Evolutionary conservation across 2,797 vertebrate species (phyloP).

Genomic region (Trichosurus vulpecula): DNA sequence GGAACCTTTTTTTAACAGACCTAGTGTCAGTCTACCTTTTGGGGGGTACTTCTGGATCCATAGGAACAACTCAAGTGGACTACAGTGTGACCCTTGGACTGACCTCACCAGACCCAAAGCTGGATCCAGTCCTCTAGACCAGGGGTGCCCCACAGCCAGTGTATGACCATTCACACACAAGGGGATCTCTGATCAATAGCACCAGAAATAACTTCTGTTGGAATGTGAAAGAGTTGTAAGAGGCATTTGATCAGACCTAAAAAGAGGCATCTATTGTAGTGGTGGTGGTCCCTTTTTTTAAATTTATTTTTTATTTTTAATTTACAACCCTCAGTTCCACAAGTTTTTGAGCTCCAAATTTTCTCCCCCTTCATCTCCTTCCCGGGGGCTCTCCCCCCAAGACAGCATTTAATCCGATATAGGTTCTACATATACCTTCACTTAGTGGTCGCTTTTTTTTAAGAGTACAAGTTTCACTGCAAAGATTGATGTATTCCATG

Average conservation of each 20-base stretch:
- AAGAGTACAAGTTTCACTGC: not conserved
- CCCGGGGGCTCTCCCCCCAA: too few species aligned
- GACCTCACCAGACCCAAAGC: not conserved
- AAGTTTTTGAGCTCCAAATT: too few species aligned
- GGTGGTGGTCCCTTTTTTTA: not conserved
- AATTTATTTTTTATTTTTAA: too few species aligned
- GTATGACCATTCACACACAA: not conserved
- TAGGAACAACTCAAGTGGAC: not conserved
- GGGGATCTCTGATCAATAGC: not conserved
- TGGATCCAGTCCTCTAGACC: not conserved
- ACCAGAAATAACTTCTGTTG: not conserved
- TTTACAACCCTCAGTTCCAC: too few species aligned
- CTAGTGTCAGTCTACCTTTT: not conserved
- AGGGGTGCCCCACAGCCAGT: not conserved
- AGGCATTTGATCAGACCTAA: not conserved
- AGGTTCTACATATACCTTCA: too few species aligned
- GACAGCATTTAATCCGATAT: too few species aligned
- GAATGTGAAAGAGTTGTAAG: not conserved
- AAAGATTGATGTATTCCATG: too few species aligned
- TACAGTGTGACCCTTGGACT: not conserved
- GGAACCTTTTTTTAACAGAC: not conserved
- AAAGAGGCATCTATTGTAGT: not conserved
- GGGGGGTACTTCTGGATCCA: not conserved
- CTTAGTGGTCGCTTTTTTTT: not conserved
- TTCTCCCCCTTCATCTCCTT: too few species aligned